Percentiles rank a stretch among this genome's conserved stretches.
These are phyloP conservation scores for Heterodera filipjevi DNA, from an alignment of 2,888 invertebrate species.

Conservation along the genomic window DNA sequence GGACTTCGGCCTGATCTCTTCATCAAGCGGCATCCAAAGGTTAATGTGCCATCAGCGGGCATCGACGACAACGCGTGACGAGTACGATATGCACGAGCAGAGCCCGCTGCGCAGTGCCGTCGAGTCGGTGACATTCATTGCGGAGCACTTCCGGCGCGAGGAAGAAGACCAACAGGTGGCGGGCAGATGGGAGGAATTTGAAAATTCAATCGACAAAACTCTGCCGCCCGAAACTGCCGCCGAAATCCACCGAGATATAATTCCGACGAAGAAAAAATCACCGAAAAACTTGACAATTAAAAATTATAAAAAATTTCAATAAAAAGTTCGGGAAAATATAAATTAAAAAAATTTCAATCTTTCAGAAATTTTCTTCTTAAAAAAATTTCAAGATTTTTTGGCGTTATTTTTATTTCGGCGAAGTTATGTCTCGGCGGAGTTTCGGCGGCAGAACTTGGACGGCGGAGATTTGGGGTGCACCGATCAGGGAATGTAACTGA, in stretches of 20 bases:
- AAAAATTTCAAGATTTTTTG: not conserved
- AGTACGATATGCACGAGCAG: slow-evolving; percentile 45
- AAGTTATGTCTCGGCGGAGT: not conserved
- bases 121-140: slow-evolving; percentile 64
- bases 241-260: too few relatives aligned
- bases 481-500: too few relatives aligned
- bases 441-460: not conserved
- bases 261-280: not conserved
- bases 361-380: too few relatives aligned
- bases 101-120: slow-evolving; percentile 62
- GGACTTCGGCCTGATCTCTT: not conserved
- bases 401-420: not conserved
- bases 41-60: not conserved
- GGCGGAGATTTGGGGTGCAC: not conserved
- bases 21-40: not conserved
- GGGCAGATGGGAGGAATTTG: not conserved
- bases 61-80: slow-evolving; percentile 20
- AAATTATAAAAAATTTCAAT: not conserved
- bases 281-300: too few relatives aligned
- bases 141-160: slow-evolving; percentile 63
- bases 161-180: slow-evolving; percentile 64
- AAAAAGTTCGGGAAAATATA: too few relatives aligned
- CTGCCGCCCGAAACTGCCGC: too few relatives aligned
- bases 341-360: too few relatives aligned
- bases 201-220: not conserved